phyloP scores from a whole-genome alignment of 2,797 vertebrate genomes.

The Leptodactylus fallax region DNA sequence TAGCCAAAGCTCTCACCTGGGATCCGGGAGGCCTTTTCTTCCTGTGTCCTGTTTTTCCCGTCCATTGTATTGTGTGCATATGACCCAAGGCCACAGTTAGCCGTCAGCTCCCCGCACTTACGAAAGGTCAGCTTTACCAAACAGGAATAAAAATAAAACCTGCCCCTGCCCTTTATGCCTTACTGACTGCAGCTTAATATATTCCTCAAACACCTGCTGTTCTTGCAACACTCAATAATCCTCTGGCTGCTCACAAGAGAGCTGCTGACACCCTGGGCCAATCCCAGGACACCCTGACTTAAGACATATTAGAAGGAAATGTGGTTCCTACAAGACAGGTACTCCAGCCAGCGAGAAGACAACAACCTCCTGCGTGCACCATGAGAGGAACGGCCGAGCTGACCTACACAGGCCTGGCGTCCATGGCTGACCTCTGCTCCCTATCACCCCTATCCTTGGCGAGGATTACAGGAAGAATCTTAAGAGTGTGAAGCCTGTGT shows the following conservation, averaged over 20 bases:
- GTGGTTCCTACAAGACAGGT: conserved; percentile 13
- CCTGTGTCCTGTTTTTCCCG: conserved; percentile 51
- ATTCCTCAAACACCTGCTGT: conserved; percentile 68
- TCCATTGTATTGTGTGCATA: conserved; percentile 34
- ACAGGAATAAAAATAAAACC: conserved; percentile 59
- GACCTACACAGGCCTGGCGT: neutral
- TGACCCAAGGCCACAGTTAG: conserved; percentile 6
- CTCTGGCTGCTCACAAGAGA: conserved; percentile 45
- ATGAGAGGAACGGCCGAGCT: neutral
- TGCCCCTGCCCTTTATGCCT: conserved; percentile 54
- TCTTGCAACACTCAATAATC: conserved; percentile 66
- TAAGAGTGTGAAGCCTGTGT: neutral
- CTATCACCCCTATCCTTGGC: neutral
- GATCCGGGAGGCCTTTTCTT: conserved; percentile 69
- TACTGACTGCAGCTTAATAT: conserved; percentile 58
- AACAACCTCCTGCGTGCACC: neutral
- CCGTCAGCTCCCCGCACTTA: neutral
- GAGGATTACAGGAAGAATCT: neutral
- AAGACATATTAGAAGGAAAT: conserved; percentile 23
- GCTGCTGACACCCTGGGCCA: conserved; percentile 52
- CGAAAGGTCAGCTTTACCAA: conserved; percentile 42
- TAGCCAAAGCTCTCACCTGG: conserved; percentile 67
- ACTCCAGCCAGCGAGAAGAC: neutral
- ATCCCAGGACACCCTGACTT: conserved; percentile 65
- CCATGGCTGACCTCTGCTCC: neutral